These are phyloP conservation scores for Bufo gargarizans DNA, from an alignment of 2,113 vertebrate genomes.

Conservation along the genomic window DNA sequence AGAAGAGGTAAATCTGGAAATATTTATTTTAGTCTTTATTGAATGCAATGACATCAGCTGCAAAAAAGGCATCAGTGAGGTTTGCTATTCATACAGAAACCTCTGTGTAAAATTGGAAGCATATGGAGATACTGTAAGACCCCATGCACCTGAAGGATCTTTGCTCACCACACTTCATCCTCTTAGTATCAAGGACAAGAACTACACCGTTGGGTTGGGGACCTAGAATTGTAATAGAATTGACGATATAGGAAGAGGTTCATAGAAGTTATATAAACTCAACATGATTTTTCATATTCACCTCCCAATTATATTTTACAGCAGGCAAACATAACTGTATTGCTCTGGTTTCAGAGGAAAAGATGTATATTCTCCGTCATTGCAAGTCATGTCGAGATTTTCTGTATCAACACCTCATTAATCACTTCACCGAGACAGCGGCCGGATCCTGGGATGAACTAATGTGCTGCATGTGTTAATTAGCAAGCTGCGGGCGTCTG, in stretches of 20 bases:
- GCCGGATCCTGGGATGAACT: constrained; percentile 5
- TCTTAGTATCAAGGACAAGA: background rate
- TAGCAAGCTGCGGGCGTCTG: constrained; percentile 30
- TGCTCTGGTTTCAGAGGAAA: background rate
- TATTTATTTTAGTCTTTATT: too few relatives aligned
- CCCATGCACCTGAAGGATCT: too few relatives aligned
- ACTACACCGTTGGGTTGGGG: too few relatives aligned
- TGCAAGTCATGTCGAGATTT: constrained; percentile 23
- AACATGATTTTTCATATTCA: background rate
- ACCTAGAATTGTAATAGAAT: background rate
- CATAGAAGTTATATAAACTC: background rate
- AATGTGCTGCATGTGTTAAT: constrained; percentile 37
- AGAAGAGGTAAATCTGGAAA: too few relatives aligned
- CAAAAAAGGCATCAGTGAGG: too few relatives aligned
- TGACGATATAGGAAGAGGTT: background rate
- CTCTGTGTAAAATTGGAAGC: background rate
- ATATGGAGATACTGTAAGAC: background rate
- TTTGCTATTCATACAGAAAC: background rate
- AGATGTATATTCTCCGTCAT: background rate
- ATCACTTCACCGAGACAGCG: background rate
- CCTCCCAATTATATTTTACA: background rate
- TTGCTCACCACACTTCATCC: too few relatives aligned
- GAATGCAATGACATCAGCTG: too few relatives aligned
- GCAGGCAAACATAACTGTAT: background rate
- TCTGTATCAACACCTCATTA: constrained; percentile 41